Base-by-base conservation (phyloP, 1,140 invertebrate species). In the Orchestia grillus region DNA sequence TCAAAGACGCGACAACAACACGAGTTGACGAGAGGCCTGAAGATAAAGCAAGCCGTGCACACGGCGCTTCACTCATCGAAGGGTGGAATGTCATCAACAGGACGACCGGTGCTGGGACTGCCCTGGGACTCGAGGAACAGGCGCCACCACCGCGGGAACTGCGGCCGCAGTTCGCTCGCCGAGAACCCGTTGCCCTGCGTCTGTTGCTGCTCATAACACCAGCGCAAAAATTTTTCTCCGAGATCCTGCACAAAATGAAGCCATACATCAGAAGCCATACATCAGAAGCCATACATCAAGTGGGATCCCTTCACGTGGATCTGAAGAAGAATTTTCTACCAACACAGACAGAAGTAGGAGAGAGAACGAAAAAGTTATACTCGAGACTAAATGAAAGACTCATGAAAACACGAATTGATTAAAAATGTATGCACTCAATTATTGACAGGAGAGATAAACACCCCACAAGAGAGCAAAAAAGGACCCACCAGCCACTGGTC, bases 401-500 rank as follows among this genome's bases (percentile, higher is more conserved):
- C 19, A 53, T 53, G 6, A 8, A 53, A 8, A 53, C 47, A 53
- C 47, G 19, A 53, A 8, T 8, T 53, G 47, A 53, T 19, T n/a
- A n/a, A n/a, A n/a, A 53, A 53, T 8, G 47, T 19, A 53, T 53
- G 47, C 47, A 53, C 47, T 19, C 6, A 53, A 53, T 8, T 53
- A 8, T 8, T 8, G 6, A 53, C 47, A 53, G 19, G 47, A 53
- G n/a, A 53, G 19, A 53, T 53, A 19, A 53, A 53, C 6, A 53
- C 6, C 47, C 19, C 19, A 53, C 47, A 53, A 53, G 47, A 19
- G 47, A 53, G 62, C 15, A 77, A 77, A 77, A 8, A 36, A 77
- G 28, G 62, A 42, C 88, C 92, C 87, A 96, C 96, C 96, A 96
- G 95, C 96, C 96, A 96, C 4, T 91, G 91, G n/a, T 87, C 28